Conservation (phyloP, 2,888 invertebrate genomes). For the Therioaphis trifolii region DNA sequence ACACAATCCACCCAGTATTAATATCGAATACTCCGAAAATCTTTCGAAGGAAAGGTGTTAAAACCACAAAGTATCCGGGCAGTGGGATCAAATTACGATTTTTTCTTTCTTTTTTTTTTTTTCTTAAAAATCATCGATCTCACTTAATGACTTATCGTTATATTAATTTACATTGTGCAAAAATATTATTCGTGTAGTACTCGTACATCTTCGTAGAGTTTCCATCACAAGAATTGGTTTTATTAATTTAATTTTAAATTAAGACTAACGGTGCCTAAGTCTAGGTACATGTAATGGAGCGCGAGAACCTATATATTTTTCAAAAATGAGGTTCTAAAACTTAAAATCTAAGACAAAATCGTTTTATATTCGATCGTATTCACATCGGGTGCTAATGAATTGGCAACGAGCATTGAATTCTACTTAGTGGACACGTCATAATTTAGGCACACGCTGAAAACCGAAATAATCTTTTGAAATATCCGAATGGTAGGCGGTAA, state of each 20-base stretch:
- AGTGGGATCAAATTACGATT: not conserved
- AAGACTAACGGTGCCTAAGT: not conserved
- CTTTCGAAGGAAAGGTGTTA: too few relatives aligned
- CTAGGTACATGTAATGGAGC: constrained; percentile 40
- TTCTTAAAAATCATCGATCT: not conserved
- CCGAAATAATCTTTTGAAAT: too few relatives aligned
- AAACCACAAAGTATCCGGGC: not conserved
- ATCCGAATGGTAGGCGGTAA: too few relatives aligned
- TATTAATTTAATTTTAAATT: too few relatives aligned
- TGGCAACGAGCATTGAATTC: too few relatives aligned
- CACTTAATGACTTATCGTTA: not conserved
- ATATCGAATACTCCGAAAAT: not conserved
- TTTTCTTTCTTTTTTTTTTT: too few relatives aligned
- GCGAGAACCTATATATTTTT: constrained; percentile 7
- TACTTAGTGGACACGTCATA: too few relatives aligned
- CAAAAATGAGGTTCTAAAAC: not conserved
- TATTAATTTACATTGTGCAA: constrained; percentile 23
- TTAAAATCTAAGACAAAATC: not conserved
- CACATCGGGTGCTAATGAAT: not conserved
- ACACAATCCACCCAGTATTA: not conserved
- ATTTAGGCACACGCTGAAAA: too few relatives aligned
- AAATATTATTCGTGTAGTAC: constrained; percentile 25
- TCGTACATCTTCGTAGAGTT: not conserved
- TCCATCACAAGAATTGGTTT: not conserved
- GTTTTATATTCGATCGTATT: not conserved